Percentiles rank a stretch among this genome's conserved stretches.
Evolutionary conservation across 1,140 invertebrate genomes (phyloP).

Genomic region (Drosophila funebris): DNA sequence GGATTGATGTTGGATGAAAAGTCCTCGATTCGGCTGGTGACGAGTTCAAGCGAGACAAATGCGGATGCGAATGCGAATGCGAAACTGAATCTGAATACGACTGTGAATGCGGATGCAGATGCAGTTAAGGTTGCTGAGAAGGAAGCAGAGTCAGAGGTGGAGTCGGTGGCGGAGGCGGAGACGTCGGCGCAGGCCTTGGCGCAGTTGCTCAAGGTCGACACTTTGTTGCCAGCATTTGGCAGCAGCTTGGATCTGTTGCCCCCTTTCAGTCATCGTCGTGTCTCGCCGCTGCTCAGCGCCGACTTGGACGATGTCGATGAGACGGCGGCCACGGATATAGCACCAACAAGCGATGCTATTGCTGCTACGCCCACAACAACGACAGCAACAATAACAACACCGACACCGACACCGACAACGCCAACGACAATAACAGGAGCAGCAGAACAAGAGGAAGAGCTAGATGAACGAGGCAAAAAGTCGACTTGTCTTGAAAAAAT

Average conservation of each 20-base stretch:
- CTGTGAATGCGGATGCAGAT: neutral
- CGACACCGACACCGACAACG: slow-evolving; percentile 3
- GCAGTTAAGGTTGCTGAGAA: slow-evolving; percentile 10
- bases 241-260: slow-evolving; percentile 47
- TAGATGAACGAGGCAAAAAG: slow-evolving; percentile 45
- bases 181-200: slow-evolving; percentile 48
- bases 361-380: slow-evolving; percentile 28
- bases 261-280: slow-evolving; percentile 62
- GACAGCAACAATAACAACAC: slow-evolving; percentile 7
- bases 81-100: neutral
- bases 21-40: slow-evolving; percentile 55
- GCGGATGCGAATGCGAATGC: neutral
- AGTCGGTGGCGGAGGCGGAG: neutral
- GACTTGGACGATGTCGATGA: slow-evolving; percentile 36
- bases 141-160: slow-evolving; percentile 1
- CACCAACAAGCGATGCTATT: slow-evolving; percentile 26
- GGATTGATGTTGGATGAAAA: slow-evolving; percentile 8
- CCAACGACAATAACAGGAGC: slow-evolving; percentile 20
- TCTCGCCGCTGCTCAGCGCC: slow-evolving; percentile 57
- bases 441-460: slow-evolving; percentile 32
- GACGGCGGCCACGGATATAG: slow-evolving; percentile 49
- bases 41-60: slow-evolving; percentile 30
- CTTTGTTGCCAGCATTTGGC: slow-evolving; percentile 63
- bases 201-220: slow-evolving; percentile 73
- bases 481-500: slow-evolving; percentile 71